Base-by-base conservation (phyloP, 2,113 vertebrate genomes). In the Campylomormyrus numenius region DNA sequence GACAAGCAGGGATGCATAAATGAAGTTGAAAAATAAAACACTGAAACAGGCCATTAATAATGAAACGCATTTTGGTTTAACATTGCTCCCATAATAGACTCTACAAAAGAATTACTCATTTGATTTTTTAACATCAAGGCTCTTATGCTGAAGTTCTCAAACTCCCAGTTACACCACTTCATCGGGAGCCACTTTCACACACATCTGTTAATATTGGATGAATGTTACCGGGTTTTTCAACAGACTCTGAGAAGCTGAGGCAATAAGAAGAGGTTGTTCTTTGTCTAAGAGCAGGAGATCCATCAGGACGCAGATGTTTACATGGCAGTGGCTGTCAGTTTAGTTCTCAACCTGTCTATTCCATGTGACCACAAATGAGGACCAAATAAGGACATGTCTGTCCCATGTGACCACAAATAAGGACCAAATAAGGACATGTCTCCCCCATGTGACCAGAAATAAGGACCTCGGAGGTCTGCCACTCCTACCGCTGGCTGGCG, bases 11-110 rank as follows among this genome's bases (percentile, higher is more conserved):
- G 74, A 42, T 7, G 35, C 74, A 19, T 42, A 80, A 80, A 39
- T 80, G 35, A 80, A 80, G 74, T 39, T 77, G 35, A 80, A 80
- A 42, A 80, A 80, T 80, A 80, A 42, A 80, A 80, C 74, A 80
- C 31, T 80, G 74, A 80, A 80, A 42, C 13, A 19, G 74, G 74
- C 5, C 74, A 80, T 80, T 19, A 80, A 80, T 80, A 80, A 80
- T 80, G 74, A 80, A 80, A 19, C 15, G 0, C 74, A 19, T 80
- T 80, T 80, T 80, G 74, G 74, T 80, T 80, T 80, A 35, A 80
- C 15, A 80, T 42, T 42, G 74, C 13, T 80, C 31, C 35, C 74
- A 39, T 80, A 80, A 42, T 80, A 80, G 17, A 39, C 74, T 80
- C 74, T 42, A 80, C 74, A 80, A 80, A 80, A 80, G 74, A 80